Base-by-base conservation (phyloP, 2,888 invertebrate genomes). In the Drosophila vallismaia region DNA sequence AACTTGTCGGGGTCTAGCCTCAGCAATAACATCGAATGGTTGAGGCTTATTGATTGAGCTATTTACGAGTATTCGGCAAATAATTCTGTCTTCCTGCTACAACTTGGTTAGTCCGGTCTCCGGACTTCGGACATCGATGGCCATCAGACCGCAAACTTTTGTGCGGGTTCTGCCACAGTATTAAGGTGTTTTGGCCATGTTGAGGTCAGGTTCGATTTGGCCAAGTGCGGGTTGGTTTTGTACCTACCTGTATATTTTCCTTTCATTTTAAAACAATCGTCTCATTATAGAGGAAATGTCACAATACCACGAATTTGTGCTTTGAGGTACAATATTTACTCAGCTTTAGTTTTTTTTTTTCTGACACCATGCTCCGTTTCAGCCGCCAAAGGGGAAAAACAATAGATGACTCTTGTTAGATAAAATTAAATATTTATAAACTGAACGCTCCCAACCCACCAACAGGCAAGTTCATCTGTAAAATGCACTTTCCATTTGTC, bases 401-500 rank as follows among this genome's bases (percentile, higher is more conserved):
- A 45, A 29, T 44, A 12, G 52, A 52, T 80, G 76, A 77, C 48
- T 74, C 55, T 29, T 42, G 40, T 42, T 42, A 19, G 42, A 19
- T 26, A 7, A 40, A 10, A 10, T 24, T 7, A 12, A 31, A 44
- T 57, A 38, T 33, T 42, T 56, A 50, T 36, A n/a, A n/a, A 36
- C 6, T n/a, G n/a, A 36, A 36, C 36, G 12, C 36, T n/a, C n/a
- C 36, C n/a, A 2, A 19, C 19, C 33, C 10, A n/a, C 33, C 38
- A 7, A 31, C 42, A 10, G 9, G 38, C n/a, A 50, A 24, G 24
- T 4, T 29, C 42, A 58, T 44, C 51, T 19, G 44, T 38, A n/a
- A 46, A 51, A 33, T 76, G 76, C 70, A 83, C 56, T 59, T 73
- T 50, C 52, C 52, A 60, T 40, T 66, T 46, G 67, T 59, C 57